These are phyloP conservation scores for Marcusenius ussheri DNA, from an alignment of 2,113 vertebrate genomes.

Conservation along the genomic window DNA sequence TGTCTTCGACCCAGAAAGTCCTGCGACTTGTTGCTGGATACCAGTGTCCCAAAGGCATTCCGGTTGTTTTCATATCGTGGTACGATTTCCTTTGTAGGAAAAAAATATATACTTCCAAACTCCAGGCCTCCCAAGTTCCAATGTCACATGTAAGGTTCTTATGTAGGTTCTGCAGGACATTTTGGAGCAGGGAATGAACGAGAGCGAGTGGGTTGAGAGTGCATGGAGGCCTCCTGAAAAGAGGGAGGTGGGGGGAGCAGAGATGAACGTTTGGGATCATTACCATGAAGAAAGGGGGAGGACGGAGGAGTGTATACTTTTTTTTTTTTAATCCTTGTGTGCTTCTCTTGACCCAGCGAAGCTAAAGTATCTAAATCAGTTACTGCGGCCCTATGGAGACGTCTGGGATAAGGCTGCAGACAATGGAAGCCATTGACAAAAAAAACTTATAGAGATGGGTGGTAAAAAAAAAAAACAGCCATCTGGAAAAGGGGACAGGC, in stretches of 20 bases:
- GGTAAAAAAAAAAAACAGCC: slow-evolving; percentile 33
- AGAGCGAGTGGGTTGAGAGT: slow-evolving; percentile 20
- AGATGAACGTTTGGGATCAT: slow-evolving; percentile 41
- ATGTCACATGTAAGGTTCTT: slow-evolving; percentile 16
- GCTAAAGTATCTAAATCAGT: slow-evolving; percentile 44
- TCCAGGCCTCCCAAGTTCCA: neutral
- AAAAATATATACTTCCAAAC: neutral
- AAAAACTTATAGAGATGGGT: slow-evolving; percentile 20
- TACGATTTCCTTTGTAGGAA: neutral
- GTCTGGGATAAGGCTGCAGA: slow-evolving; percentile 25
- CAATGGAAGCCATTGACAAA: slow-evolving; percentile 34
- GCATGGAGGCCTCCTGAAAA: slow-evolving; percentile 11
- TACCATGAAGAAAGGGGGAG: slow-evolving; percentile 45
- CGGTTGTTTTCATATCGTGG: neutral
- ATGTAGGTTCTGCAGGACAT: slow-evolving; percentile 39
- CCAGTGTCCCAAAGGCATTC: neutral
- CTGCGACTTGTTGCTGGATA: neutral
- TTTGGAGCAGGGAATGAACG: slow-evolving; percentile 23
- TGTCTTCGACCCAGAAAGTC: neutral
- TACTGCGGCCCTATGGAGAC: slow-evolving; percentile 36
- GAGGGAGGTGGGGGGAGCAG: slow-evolving; percentile 26
- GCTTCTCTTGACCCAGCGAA: slow-evolving; percentile 35
- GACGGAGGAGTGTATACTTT: slow-evolving; percentile 45
- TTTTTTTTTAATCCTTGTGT: slow-evolving; percentile 18
- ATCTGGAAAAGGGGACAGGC: slow-evolving; percentile 57